Evolutionary conservation across 2,888 invertebrate genomes (phyloP).

Genomic region (Tortricodes alternella): DNA sequence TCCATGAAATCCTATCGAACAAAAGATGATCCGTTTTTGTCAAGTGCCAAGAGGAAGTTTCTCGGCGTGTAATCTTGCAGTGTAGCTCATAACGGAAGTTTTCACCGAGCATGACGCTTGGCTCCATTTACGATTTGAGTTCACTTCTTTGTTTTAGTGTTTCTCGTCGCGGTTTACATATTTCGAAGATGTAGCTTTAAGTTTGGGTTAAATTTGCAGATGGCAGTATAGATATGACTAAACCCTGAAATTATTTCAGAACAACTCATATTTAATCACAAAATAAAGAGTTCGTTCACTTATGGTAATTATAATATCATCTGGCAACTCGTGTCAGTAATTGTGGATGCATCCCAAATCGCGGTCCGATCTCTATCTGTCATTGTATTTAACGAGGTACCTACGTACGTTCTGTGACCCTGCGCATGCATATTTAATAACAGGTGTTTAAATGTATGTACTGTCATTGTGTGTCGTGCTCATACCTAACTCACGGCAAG

Average conservation of each 20-base stretch:
- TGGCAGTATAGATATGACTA: conserved; percentile 39
- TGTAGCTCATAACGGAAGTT: conserved; percentile 50
- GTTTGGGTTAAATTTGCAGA: conserved; percentile 41
- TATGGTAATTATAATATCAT: conserved; percentile 56
- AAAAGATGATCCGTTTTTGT: conserved; percentile 58
- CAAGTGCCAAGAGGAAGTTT: conserved; percentile 52
- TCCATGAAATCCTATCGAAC: conserved; percentile 61
- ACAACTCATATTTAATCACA: conserved; percentile 39
- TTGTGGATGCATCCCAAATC: conserved; percentile 70
- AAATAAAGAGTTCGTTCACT: conserved; percentile 52
- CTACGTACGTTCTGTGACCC: conserved; percentile 70
- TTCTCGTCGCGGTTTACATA: conserved; percentile 43
- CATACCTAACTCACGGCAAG: conserved; percentile 79
- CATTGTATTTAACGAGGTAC: conserved; percentile 72
- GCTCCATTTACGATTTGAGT: conserved; percentile 45
- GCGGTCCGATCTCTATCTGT: conserved; percentile 72
- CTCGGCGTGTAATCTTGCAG: conserved; percentile 49
- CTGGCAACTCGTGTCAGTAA: conserved; percentile 54
- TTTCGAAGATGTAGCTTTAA: conserved; percentile 38
- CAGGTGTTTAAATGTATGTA: conserved; percentile 81
- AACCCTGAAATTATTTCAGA: conserved; percentile 42
- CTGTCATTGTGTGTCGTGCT: conserved; percentile 72
- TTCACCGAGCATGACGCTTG: conserved; percentile 42
- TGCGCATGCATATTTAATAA: conserved; percentile 77
- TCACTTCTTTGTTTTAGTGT: conserved; percentile 43